Evolutionary conservation across 1,140 invertebrate species (phyloP).

Genomic region (Delia radicum): DNA sequence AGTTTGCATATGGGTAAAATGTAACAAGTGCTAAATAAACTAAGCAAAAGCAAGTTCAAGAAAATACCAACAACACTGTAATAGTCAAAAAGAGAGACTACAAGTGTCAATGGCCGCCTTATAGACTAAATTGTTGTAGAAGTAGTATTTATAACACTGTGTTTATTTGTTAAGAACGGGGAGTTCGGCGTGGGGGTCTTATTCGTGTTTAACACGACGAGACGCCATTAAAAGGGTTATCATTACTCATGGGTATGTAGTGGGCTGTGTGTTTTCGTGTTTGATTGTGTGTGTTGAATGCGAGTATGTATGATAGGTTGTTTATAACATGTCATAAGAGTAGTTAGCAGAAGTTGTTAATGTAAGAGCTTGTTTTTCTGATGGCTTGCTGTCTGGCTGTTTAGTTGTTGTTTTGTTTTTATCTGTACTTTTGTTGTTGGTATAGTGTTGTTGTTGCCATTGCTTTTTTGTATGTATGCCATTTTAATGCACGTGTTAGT

Average conservation of each 20-base stretch:
- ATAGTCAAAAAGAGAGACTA: background rate
- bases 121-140: background rate
- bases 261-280: slow-evolving; percentile 26
- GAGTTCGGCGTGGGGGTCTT: background rate
- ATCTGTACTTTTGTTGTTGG: background rate
- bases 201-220: slow-evolving; percentile 6
- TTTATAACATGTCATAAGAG: background rate
- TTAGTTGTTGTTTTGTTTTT: background rate
- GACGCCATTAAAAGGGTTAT: slow-evolving; percentile 23
- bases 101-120: slow-evolving; percentile 13
- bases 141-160: background rate
- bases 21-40: slow-evolving; percentile 2
- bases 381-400: too few relatives aligned
- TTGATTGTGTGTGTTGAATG: background rate
- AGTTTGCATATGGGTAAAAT: background rate
- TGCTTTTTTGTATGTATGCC: background rate
- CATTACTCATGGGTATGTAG: background rate
- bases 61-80: background rate
- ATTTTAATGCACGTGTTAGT: background rate
- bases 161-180: background rate
- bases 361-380: background rate
- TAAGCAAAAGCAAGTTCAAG: background rate
- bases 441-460: background rate
- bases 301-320: too few relatives aligned
- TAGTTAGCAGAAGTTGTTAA: background rate